Conservation (phyloP, 2,113 vertebrate species). For the Cheilinus undulatus region DNA sequence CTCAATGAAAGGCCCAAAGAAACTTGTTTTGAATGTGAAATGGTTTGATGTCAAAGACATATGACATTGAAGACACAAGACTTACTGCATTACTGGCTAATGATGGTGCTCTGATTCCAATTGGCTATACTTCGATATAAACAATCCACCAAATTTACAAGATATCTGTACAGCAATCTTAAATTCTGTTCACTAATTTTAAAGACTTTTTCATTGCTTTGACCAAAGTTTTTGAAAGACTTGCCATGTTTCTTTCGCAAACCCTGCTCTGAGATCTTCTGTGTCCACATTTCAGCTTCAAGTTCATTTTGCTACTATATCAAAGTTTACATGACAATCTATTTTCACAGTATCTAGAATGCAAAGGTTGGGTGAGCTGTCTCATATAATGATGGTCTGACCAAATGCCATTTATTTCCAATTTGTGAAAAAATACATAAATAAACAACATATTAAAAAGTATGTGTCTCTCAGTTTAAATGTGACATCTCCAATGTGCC, state of each 20-base stretch:
- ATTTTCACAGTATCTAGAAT: slow-evolving; percentile 53
- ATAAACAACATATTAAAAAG: slow-evolving; percentile 72
- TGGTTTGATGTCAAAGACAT: neutral
- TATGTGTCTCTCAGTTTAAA: slow-evolving; percentile 27
- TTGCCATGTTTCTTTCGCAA: slow-evolving; percentile 19
- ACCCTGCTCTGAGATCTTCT: slow-evolving; percentile 31
- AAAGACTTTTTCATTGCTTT: slow-evolving; percentile 10
- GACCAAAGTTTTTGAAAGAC: slow-evolving; percentile 49
- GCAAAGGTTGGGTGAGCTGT: slow-evolving; percentile 63
- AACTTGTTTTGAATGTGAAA: slow-evolving; percentile 20
- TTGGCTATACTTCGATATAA: slow-evolving; percentile 41
- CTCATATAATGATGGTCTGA: slow-evolving; percentile 59
- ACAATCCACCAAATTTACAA: slow-evolving; percentile 17
- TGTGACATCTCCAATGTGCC: neutral
- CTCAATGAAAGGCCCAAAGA: slow-evolving; percentile 40
- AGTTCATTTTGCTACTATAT: slow-evolving; percentile 18
- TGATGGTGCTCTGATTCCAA: slow-evolving; percentile 59
- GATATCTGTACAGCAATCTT: slow-evolving; percentile 10
- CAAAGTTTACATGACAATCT: slow-evolving; percentile 53
- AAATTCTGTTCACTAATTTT: slow-evolving; percentile 37
- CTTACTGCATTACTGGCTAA: slow-evolving; percentile 19
- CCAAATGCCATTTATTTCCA: slow-evolving; percentile 56
- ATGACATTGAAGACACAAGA: neutral
- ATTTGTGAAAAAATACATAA: slow-evolving; percentile 71
- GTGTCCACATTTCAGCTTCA: slow-evolving; percentile 37